phyloP scores from a whole-genome alignment of 1,140 invertebrate genomes.

The Glomeris maerens region DNA sequence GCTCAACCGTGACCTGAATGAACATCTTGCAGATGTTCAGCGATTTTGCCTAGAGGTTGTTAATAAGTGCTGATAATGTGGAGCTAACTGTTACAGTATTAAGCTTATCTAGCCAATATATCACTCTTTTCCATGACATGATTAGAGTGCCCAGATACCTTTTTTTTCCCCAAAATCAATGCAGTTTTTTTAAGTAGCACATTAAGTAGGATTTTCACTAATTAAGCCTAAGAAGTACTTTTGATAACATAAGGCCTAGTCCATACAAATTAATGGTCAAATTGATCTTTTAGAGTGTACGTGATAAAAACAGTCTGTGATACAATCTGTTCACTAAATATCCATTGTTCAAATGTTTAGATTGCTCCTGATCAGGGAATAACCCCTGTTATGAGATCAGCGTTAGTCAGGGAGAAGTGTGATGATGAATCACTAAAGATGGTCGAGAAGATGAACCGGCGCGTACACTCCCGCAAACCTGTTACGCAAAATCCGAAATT shows the following conservation, averaged over 20 bases:
- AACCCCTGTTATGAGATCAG: slow-evolving; percentile 72
- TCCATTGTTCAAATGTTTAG: slow-evolving; percentile 28
- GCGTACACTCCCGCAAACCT: slow-evolving; percentile 31
- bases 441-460: slow-evolving; percentile 49
- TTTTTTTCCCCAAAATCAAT: too few relatives aligned
- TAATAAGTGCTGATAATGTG: neutral
- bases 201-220: too few relatives aligned
- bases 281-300: too few relatives aligned
- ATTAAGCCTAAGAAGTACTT: too few relatives aligned
- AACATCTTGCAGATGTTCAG: slow-evolving; percentile 70
- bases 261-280: too few relatives aligned
- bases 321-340: too few relatives aligned
- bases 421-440: slow-evolving; percentile 64
- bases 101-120: too few relatives aligned
- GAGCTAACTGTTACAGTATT: neutral
- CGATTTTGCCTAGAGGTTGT: slow-evolving; percentile 57
- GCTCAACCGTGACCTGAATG: slow-evolving; percentile 75
- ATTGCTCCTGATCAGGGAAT: slow-evolving; percentile 73
- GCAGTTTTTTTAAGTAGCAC: too few relatives aligned
- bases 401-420: slow-evolving; percentile 71
- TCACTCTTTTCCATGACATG: too few relatives aligned
- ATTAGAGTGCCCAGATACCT: too few relatives aligned
- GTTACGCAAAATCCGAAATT: slow-evolving; percentile 27
- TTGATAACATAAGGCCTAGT: too few relatives aligned
- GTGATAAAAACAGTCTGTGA: too few relatives aligned